Evolutionary conservation across 2,888 invertebrate genomes (phyloP), one percentile per base, ranked within the genome.

Genomic region (Acrobasis consociella): DNA sequence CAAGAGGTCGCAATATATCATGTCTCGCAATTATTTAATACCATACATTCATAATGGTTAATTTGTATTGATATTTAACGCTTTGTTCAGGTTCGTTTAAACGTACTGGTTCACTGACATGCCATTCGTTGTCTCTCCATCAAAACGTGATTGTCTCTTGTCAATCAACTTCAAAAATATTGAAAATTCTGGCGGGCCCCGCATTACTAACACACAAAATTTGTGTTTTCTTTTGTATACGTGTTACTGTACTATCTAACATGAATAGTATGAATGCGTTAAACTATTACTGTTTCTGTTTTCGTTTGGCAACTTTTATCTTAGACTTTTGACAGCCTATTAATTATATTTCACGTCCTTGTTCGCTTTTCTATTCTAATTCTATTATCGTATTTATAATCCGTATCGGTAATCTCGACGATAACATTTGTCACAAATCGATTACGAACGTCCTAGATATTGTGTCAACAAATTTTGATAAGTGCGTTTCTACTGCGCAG

Each of bases 121-220:
- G 65, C 67, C 68, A 66, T 77, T 78, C 75, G 77, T 72, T 78
- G 60, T 51, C 60, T 52, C 69, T 67, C 75, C 72, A 79, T 83
- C 81, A 75, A 76, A 81, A 77, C 72, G 70, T 71, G 73, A 80
- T 81, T 81, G 81, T 86, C 72, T 70, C 68, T 69, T 82, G 82
- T 85, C 82, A 81, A 72, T 78, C 77, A 76, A 64, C 68, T 69
- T 70, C 67, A 70, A 51, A 66, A 69, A 81, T 82, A 75, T 72
- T 72, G 75, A 77, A 75, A 77, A 74, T 67, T 67, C 64, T 76
- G 69, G 67, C 67, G 62, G 64, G 62, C 63, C 52, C 15, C 58
- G 39, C 16, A 62, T 78, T 80, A 83, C 67, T 82, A 83, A 80
- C 85, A 74, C 74, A 66, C 73, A 70, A 73, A 78, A 78, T 75